Evolutionary conservation across 2,888 invertebrate species (phyloP), one percentile per base, ranked within the genome.

Genomic region (Portevinia maculata): DNA sequence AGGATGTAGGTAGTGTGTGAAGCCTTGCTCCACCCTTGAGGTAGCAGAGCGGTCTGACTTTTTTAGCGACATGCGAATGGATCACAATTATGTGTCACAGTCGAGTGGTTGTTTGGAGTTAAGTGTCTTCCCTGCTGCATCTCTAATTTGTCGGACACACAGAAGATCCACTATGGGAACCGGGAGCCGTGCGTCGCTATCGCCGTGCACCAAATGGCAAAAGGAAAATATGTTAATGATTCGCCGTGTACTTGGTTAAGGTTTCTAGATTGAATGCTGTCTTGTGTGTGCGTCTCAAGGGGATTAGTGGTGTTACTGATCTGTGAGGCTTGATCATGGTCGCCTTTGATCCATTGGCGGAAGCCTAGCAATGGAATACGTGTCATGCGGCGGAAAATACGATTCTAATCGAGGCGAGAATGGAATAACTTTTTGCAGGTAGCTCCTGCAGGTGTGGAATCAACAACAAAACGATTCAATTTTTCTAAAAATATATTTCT

Each of bases 11-110:
- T 24, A 24, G 24, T 32, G 3, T 21, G 11, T 17, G 48, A 32
- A 48, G 44, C 30, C 21, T 41, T 46, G 59, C 64, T 81, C 70
- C 76, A 70, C 81, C 81, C 70, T 64, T 44, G 76, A 69, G 52
- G 52, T 37, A 15, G 32, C 34, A 37, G 28, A n/a, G 48, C 62
- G 19, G 15, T 53, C 34, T 17, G 48, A 13, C n/a, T 5, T 39
- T 15, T 11, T 32, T 2, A 15, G 39, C 28, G 73, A 60, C 67
- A 70, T 76, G 44, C 69, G 81, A 76, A 65, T 50, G 67, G 48
- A 65, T 62, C 67, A 71, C 71, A 78, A 83, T 71, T 83, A 78
- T 83, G 60, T 83, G 83, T 83, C 83, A 67, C 71, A 83, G 71
- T 78, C 62, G 65, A 71, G 78, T 67, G 67, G 67, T 53, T 81